Evolutionary conservation across 1,140 invertebrate genomes (phyloP).

Genomic region (Drosophila insularis): DNA sequence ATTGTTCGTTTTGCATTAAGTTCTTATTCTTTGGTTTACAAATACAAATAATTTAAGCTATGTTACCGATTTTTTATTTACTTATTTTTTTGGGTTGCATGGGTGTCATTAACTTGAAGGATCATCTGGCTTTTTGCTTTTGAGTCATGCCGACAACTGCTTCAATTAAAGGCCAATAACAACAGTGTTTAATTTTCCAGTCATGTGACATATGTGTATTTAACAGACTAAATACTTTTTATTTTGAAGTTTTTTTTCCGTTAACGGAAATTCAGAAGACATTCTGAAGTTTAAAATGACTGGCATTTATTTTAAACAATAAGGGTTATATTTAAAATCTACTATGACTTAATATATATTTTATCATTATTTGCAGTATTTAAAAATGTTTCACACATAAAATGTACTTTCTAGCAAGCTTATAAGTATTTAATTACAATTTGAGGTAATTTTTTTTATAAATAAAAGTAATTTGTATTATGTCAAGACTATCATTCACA

Average conservation of each 20-base stretch:
- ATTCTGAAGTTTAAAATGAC: not conserved
- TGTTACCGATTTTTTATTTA: conserved; percentile 21
- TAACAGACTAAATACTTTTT: conserved; percentile 21
- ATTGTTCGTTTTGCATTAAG: conserved; percentile 36
- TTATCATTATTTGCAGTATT: too few species aligned
- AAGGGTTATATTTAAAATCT: too few species aligned
- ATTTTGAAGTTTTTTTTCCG: not conserved
- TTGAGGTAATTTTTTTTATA: not conserved
- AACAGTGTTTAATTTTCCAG: not conserved
- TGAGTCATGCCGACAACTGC: not conserved
- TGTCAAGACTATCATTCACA: too few species aligned
- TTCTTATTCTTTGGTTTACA: conserved; percentile 30
- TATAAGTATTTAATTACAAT: not conserved
- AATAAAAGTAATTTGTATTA: not conserved
- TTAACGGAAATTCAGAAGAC: not conserved
- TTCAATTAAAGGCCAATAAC: not conserved
- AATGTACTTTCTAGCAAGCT: not conserved
- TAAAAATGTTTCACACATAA: too few species aligned
- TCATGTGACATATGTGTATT: conserved; percentile 51
- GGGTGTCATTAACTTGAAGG: conserved; percentile 16
- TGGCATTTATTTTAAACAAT: too few species aligned
- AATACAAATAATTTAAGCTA: conserved; percentile 28
- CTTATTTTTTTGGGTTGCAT: conserved; percentile 19
- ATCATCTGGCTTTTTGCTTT: conserved; percentile 15
- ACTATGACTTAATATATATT: too few species aligned